phyloP scores from a whole-genome alignment of 2,113 vertebrate species.

The Lutjanus erythropterus region DNA sequence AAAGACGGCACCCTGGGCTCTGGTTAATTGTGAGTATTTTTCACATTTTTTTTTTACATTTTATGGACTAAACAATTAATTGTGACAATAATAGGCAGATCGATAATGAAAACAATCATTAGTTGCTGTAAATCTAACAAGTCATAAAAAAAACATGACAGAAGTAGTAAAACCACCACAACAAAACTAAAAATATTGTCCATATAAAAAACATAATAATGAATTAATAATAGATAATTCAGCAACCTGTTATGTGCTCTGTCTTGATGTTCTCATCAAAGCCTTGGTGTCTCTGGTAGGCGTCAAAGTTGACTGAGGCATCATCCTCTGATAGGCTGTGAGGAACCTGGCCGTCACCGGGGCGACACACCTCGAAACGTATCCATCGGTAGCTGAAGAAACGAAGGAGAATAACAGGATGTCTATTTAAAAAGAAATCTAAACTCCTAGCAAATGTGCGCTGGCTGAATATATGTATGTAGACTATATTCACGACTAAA shows the following conservation, averaged over 20 bases:
- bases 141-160: not conserved
- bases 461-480: not conserved
- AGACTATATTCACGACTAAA: not conserved
- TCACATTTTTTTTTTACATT: no score
- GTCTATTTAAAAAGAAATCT: not conserved
- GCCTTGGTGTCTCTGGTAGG: constrained; percentile 86
- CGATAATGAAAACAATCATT: no score
- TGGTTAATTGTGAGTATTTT: no score
- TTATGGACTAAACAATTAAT: no score
- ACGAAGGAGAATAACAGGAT: not conserved
- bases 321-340: constrained; percentile 85
- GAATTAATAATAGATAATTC: no score
- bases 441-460: not conserved
- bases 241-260: constrained; percentile 77
- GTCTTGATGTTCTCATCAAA: constrained; percentile 79
- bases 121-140: not conserved
- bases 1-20: no score
- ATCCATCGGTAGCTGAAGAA: constrained; percentile 89
- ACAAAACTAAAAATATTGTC: not conserved
- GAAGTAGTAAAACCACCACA: not conserved
- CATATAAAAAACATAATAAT: not conserved
- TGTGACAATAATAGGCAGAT: no score
- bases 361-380: constrained; percentile 89
- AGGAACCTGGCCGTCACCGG: constrained; percentile 83
- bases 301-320: constrained; percentile 87